These are phyloP conservation scores for Abrostola triplasia DNA, from an alignment of 2,888 invertebrate genomes.

Conservation along the genomic window DNA sequence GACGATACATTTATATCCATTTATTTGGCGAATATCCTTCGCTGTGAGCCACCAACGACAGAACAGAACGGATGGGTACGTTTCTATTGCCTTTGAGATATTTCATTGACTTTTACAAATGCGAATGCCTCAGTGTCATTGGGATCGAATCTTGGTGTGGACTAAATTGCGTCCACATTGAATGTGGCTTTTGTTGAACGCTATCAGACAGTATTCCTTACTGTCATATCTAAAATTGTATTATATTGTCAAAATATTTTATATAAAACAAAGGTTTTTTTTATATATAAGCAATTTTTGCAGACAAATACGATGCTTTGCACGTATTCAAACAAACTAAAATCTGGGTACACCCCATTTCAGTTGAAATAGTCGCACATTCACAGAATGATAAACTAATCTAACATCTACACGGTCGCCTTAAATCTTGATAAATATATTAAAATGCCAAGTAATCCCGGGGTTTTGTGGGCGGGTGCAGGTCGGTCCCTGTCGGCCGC, in stretches of 20 bases:
- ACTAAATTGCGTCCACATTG: constrained; percentile 54
- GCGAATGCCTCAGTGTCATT: constrained; percentile 65
- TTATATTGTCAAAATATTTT: too few species aligned
- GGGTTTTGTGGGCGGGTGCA: constrained; percentile 58
- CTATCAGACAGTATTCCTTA: constrained; percentile 14
- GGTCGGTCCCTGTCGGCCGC: constrained; percentile 52
- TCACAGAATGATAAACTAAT: constrained; percentile 7
- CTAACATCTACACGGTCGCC: constrained; percentile 13
- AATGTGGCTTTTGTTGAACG: constrained; percentile 45
- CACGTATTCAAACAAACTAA: too few species aligned
- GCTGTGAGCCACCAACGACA: constrained; percentile 62
- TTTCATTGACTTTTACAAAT: constrained; percentile 75
- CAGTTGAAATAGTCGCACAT: neutral
- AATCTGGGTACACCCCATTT: too few species aligned
- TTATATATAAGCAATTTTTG: too few species aligned
- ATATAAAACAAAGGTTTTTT: too few species aligned
- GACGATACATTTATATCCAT: constrained; percentile 72
- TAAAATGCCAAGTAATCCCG: constrained; percentile 51
- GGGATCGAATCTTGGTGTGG: constrained; percentile 56
- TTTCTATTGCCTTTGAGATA: constrained; percentile 73
- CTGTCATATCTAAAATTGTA: neutral
- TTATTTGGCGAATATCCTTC: constrained; percentile 69
- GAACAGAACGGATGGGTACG: constrained; percentile 68
- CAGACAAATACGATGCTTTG: neutral
- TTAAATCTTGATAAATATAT: constrained; percentile 38